Evolutionary conservation across 1,140 invertebrate genomes (phyloP).

Genomic region (Heliconius hewitsoni): DNA sequence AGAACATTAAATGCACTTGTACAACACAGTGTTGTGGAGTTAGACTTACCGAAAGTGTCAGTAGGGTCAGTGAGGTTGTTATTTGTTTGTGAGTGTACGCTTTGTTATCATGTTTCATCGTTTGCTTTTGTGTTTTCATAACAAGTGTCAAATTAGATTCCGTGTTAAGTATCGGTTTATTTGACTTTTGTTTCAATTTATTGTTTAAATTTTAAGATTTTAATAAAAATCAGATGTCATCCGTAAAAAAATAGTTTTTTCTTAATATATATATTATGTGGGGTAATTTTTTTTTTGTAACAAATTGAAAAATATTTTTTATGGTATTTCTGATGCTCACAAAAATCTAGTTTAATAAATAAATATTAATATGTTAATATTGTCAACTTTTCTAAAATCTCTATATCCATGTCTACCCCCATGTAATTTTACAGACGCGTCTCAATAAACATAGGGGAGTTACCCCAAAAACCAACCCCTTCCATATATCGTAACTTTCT

Average conservation of each 20-base stretch:
- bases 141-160: not conserved
- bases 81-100: not conserved
- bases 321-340: no score
- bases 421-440: slow-evolving; percentile 20
- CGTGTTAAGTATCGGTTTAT: not conserved
- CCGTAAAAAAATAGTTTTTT: no score
- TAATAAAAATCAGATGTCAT: no score
- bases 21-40: slow-evolving; percentile 35
- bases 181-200: not conserved
- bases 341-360: not conserved
- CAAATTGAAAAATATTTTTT: no score
- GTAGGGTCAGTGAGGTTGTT: not conserved
- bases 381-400: not conserved
- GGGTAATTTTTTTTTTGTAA: no score
- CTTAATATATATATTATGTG: no score
- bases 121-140: not conserved
- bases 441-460: slow-evolving; percentile 27
- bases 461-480: slow-evolving; percentile 31
- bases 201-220: not conserved
- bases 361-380: not conserved
- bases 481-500: slow-evolving; percentile 20
- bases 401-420: slow-evolving; percentile 8
- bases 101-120: not conserved
- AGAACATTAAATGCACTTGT: slow-evolving; percentile 59
- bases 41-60: slow-evolving; percentile 34